Base-by-base conservation (phyloP, 2,888 invertebrate species). In the Teinopalpus imperialis region DNA sequence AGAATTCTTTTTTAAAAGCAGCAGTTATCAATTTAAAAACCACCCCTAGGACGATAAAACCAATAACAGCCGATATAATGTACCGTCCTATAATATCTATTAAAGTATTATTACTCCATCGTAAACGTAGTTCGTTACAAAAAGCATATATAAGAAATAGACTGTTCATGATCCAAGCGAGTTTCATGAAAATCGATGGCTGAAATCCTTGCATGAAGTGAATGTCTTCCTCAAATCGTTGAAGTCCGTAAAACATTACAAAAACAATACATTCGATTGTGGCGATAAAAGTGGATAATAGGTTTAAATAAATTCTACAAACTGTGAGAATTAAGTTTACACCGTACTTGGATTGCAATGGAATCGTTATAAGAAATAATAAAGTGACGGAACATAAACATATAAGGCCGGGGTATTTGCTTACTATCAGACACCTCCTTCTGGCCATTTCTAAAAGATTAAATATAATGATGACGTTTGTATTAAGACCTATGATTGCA, bases 131-230 rank as follows among this genome's bases (percentile, higher is more conserved):
- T 55, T 80, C 76, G 0, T 13, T 42, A 27, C 44, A 46, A 24
- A 75, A 70, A 0, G 66, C 61, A 47, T 72, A 82, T 0, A 46
- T 18, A 3, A 80, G 51, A 1, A 74, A 20, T 0, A 59, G 12
- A 10, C 50, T 54, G 0, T 77, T 67, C 1, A 60, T 6, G 0
- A 74, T 2, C 81, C 82, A 87, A 3, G 61, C 52, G 0, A 66
- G 9, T 56, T 77, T 82, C 55, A 85, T 72, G 18, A 47, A 74
- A 8, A 48, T 57, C 10, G 65, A 71, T 1, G 86, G 81, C 16
- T 70, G 72, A 3, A 81, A 62, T 0, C 88, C 89, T 42, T 81
- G 69, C 85, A 89, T 87, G 40, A 89, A 89, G 55, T 88, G 87
- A 5, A 88, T 69, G 37, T 89, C 87, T 63, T 88, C 88, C 0